Conservation (phyloP, 2,888 invertebrate genomes). For the Deilephila porcellus region DNA sequence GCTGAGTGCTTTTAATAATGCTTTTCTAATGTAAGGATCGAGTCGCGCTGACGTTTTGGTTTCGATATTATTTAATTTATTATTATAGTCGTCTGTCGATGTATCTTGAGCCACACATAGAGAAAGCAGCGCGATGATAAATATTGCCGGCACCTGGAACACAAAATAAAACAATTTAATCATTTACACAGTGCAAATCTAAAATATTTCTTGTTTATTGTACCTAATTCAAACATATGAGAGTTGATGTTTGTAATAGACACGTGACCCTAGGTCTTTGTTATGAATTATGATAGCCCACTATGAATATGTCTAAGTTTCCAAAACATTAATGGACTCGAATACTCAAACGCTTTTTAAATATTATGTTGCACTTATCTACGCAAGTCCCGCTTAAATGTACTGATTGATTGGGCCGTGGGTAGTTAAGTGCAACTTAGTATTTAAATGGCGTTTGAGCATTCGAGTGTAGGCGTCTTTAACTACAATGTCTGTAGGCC, state of each 20-base stretch:
- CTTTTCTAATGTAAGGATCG: conserved; percentile 90
- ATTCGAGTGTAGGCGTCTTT: too few relatives aligned
- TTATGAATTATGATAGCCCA: background rate
- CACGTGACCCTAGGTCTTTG: background rate
- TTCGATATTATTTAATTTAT: conserved; percentile 75
- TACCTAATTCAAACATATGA: background rate
- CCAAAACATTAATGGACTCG: background rate
- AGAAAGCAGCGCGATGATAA: conserved; percentile 59
- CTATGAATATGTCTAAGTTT: conserved; percentile 4
- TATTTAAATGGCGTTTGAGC: too few relatives aligned
- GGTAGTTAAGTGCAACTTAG: too few relatives aligned
- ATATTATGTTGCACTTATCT: too few relatives aligned
- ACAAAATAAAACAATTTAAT: conserved; percentile 41
- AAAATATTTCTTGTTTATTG: background rate
- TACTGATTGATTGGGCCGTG: too few relatives aligned
- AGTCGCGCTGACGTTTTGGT: conserved; percentile 85
- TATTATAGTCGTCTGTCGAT: conserved; percentile 60
- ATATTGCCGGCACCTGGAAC: conserved; percentile 68
- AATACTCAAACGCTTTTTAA: too few relatives aligned
- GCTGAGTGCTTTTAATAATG: conserved; percentile 89
- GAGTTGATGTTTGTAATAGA: background rate
- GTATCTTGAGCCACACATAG: conserved; percentile 63
- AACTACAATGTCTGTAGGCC: background rate
- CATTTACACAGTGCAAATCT: background rate
- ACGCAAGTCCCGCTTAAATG: too few relatives aligned